Base-by-base conservation (phyloP, 2,888 invertebrate species). In the Thelaira solivaga region DNA sequence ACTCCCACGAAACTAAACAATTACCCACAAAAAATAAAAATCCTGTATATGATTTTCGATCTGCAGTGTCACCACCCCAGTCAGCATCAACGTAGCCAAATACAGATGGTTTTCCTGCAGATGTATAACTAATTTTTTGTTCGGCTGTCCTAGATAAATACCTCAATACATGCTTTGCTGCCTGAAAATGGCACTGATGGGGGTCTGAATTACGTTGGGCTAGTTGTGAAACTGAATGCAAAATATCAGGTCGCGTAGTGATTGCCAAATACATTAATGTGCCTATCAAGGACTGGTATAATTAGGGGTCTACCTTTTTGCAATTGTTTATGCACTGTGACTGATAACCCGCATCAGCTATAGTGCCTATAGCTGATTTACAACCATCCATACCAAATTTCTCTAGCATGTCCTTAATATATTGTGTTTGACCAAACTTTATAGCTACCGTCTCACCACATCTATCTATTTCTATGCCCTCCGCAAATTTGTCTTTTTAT, bases 381-480 rank as follows among this genome's bases (percentile, higher is more conserved):
- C 51, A 51, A 2, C 16, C 10, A 7, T 24, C 11, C 31, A 51
- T 51, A 10, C 8, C 8, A 13, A 36, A 36, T 13, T 13, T 13
- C 16, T 47, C 8, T 24, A 47, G 4, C 4, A 47, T 7, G 6
- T 47, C n/a, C 1, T 47, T 24, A 36, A 36, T 36, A 36, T 36
- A 36, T 34, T 34, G 34, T 16, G 13, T 59, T 31, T 75, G 79
- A 49, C 62, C 41, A 2, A 76, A 57, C n/a, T 29, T 62, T 1
- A 65, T 64, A 11, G 57, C 20, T 7, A 69, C 74, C 18, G 53
- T 53, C 5, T 57, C 62, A 0, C 59, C 49, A 36, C 20, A 31
- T 55, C 69, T 47, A 8, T 80, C 73, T 1, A 80, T 55, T 34
- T 76, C 61, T 13, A 80, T 73, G 8, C 73, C 75, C 22, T 41